These are phyloP conservation scores for Pantherophis vulpinus DNA, from an alignment of 2,797 vertebrate species.

Conservation along the genomic window DNA sequence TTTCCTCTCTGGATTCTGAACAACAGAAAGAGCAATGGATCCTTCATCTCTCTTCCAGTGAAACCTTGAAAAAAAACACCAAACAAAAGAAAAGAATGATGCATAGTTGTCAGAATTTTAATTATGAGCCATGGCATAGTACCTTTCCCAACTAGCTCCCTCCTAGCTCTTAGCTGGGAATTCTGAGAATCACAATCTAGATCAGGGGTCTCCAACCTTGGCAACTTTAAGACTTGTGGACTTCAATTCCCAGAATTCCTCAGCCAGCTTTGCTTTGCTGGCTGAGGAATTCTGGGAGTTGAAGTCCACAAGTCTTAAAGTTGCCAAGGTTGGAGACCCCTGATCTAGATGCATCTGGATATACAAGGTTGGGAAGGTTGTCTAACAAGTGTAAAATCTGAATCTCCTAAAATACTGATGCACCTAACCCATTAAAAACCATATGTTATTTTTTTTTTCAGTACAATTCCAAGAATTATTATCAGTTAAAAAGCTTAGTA, in stretches of 20 bases:
- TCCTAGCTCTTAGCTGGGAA: neutral
- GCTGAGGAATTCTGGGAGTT: too few relatives aligned
- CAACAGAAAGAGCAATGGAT: conserved; percentile 78
- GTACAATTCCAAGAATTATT: neutral
- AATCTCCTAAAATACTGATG: neutral
- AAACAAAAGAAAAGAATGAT: neutral
- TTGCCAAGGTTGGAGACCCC: too few relatives aligned
- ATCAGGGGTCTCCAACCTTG: too few relatives aligned
- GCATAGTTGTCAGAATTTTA: neutral
- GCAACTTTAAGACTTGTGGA: too few relatives aligned
- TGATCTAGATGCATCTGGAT: neutral
- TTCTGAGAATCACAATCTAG: neutral
- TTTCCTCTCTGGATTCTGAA: conserved; percentile 85
- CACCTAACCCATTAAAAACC: neutral
- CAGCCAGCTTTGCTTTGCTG: too few relatives aligned
- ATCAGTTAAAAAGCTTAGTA: neutral
- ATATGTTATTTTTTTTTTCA: neutral
- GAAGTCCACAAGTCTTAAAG: too few relatives aligned
- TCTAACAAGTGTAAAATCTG: neutral
- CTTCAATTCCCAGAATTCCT: too few relatives aligned
- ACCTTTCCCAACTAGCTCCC: neutral
- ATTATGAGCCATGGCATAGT: neutral
- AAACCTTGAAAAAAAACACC: conserved; percentile 72
- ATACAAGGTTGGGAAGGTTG: neutral
- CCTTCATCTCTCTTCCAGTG: conserved; percentile 79